Evolutionary conservation across 2,113 vertebrate species (phyloP), one percentile per base, ranked within the genome.

Genomic region (Alaudala cheleensis): DNA sequence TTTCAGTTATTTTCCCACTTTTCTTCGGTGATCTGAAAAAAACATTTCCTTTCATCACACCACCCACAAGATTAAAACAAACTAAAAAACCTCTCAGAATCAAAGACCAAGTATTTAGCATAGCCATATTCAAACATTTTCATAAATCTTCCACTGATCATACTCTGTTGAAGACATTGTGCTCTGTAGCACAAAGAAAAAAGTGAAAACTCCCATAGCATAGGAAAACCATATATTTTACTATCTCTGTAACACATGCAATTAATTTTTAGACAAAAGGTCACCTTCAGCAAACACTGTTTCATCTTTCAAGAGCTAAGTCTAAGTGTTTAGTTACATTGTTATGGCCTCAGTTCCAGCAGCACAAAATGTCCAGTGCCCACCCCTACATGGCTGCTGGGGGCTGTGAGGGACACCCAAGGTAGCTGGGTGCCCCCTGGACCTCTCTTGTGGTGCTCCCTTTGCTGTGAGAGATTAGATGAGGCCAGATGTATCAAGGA

Each of bases 391-490:
- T 23, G 54, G 78, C 44, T 14, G 2, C 28, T 53, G 28, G 44
- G 62, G 42, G 19, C 2, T 0, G 23, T 33, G 26, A 1, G 7
- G 1, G 39, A 45, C 78, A 65, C 15, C 69, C 2, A 2, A 26
- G 28, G 54, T 18, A 64, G 29, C 15, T 1, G 5, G 4, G 24
- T n/a, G 22, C 0, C 10, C 42, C 13, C 51, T 28, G 51, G 12
- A 31, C 49, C 28, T 49, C 47, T 33, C 25, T 11, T 3, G 0
- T 3, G 73, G 9, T 2, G 1, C 29, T 44, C 6, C 10, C 18
- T 47, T 54, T 11, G 1, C 9, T 31, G 34, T 31, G 20, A 78
- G 29, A 9, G 44, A 62, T 29, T 12, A 89, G 39, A 40, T 70
- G 45, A 81, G 10, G 25, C 20, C 37, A 95, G 54, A 72, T 4